A percentile compares a stretch with the other conserved stretches of the same genome.
These are phyloP conservation scores for Hassar affinis DNA, from an alignment of 2,113 vertebrate species.

Conservation along the genomic window DNA sequence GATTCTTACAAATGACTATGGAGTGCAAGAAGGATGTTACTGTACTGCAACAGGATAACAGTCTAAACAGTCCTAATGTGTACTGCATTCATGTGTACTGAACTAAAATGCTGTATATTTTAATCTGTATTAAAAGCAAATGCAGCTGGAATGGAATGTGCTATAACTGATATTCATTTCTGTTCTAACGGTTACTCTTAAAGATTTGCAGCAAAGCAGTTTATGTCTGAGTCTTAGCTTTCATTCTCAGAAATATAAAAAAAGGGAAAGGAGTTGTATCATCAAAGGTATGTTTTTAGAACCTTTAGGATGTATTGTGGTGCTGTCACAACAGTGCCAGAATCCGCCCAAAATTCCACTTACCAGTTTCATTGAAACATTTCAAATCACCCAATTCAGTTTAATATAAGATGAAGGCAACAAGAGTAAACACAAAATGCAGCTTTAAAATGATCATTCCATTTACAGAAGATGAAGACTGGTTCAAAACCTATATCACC, in stretches of 20 bases:
- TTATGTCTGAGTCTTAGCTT: background rate
- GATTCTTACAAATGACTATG: conserved; percentile 43
- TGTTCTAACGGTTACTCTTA: background rate
- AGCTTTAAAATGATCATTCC: no score
- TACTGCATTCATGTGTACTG: background rate
- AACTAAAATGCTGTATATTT: background rate
- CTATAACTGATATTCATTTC: background rate
- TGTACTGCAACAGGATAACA: conserved; percentile 8
- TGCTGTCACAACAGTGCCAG: no score
- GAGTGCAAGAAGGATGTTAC: conserved; percentile 30
- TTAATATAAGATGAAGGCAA: no score
- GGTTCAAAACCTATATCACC: no score
- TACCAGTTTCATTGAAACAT: no score
- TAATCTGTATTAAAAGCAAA: background rate
- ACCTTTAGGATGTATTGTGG: background rate
- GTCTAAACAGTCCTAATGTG: background rate
- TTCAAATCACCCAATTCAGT: no score
- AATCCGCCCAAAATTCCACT: no score
- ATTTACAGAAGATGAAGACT: no score
- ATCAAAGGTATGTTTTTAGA: background rate
- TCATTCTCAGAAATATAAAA: background rate
- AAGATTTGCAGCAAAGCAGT: background rate
- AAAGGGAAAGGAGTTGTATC: background rate
- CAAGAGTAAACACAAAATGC: no score
- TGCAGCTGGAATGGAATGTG: background rate